Conservation (phyloP, 1,140 invertebrate species). For the Drosophila teissieri region DNA sequence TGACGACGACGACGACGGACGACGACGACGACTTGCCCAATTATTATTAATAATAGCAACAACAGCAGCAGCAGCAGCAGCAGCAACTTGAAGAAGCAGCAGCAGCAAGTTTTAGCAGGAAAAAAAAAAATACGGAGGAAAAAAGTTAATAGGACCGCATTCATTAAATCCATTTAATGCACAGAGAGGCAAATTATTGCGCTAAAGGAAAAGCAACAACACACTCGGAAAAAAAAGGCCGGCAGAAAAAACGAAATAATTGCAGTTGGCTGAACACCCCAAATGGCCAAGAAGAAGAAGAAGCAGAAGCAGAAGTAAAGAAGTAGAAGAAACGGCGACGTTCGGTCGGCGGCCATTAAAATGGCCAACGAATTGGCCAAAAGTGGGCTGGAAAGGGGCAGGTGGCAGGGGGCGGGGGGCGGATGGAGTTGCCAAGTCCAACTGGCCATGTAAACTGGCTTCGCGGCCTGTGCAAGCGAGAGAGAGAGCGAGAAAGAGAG, state of each 20-base stretch:
- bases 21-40: constrained; percentile 66
- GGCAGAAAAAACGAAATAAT: constrained; percentile 62
- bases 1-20: constrained; percentile 42
- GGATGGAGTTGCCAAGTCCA: constrained; percentile 1
- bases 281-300: constrained; percentile 40
- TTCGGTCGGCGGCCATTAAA: constrained; percentile 72
- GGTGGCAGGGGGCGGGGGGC: neutral
- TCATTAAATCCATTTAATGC: constrained; percentile 84
- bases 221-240: constrained; percentile 39
- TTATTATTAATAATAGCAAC: constrained; percentile 73
- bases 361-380: constrained; percentile 74
- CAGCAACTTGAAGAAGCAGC: constrained; percentile 26
- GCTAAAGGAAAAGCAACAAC: constrained; percentile 57
- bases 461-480: neutral
- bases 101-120: constrained; percentile 44
- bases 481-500: neutral
- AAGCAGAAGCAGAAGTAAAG: constrained; percentile 9
- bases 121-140: constrained; percentile 43
- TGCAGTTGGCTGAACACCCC: constrained; percentile 71
- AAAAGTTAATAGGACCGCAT: constrained; percentile 84
- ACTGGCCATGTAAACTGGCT: constrained; percentile 68
- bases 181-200: constrained; percentile 83
- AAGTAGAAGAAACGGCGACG: constrained; percentile 32
- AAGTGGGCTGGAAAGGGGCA: constrained; percentile 8
- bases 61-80: constrained; percentile 33